phyloP scores from a whole-genome alignment of 2,888 invertebrate genomes.

The Synanthedon myopaeformis region DNA sequence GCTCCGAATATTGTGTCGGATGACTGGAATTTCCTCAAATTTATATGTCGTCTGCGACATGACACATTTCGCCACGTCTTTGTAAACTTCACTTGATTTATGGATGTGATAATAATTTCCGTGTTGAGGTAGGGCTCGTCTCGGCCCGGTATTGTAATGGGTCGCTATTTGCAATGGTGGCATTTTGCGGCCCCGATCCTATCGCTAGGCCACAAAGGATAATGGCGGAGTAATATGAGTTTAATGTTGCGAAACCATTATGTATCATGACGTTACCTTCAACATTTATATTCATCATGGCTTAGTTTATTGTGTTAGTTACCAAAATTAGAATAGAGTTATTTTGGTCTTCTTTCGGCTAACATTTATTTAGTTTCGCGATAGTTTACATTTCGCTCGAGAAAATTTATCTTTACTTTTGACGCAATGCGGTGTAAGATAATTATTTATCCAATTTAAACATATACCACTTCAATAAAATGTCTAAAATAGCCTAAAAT shows the following conservation, averaged over 20 bases:
- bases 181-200: constrained; percentile 26
- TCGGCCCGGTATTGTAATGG: constrained; percentile 30
- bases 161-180: constrained; percentile 28
- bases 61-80: constrained; percentile 34
- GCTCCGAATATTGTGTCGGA: not conserved
- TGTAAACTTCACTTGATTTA: constrained; percentile 40
- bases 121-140: constrained; percentile 51
- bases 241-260: constrained; percentile 6
- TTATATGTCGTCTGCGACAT: constrained; percentile 10
- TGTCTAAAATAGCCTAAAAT: not conserved
- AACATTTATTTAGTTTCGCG: no score
- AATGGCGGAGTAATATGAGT: constrained; percentile 20
- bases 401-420: no score
- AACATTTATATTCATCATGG: not conserved
- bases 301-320: not conserved
- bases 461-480: no score
- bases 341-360: no score
- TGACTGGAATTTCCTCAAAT: not conserved
- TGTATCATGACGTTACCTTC: not conserved
- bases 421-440: no score
- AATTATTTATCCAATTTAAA: no score
- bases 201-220: constrained; percentile 20
- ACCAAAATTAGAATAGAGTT: no score
- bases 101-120: constrained; percentile 50
- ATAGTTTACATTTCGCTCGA: no score